Evolutionary conservation across 2,888 invertebrate genomes (phyloP).

Genomic region (Drosophila antonietae): DNA sequence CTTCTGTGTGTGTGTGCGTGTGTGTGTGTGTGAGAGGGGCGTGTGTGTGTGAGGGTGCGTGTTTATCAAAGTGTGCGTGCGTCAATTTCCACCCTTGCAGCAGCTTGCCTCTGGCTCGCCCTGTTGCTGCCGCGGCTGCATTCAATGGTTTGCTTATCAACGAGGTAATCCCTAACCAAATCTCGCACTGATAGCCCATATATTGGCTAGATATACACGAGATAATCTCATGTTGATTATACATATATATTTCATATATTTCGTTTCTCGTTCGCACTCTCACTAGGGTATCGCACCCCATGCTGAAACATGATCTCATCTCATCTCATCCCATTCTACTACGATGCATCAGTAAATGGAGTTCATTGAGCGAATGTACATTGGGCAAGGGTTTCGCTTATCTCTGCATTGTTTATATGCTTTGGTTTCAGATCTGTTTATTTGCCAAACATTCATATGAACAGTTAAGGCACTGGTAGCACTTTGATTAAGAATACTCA

Average conservation of each 20-base stretch:
- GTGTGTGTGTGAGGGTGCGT: conserved; percentile 10
- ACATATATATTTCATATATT: conserved; percentile 12
- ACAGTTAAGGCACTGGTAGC: neutral
- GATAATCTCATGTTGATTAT: conserved; percentile 52
- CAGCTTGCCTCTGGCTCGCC: conserved; percentile 28
- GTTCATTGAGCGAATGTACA: conserved; percentile 2
- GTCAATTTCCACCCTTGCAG: conserved; percentile 48
- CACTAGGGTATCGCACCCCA: neutral
- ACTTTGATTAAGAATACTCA: conserved; percentile 17
- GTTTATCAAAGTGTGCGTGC: conserved; percentile 3
- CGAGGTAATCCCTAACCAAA: conserved; percentile 52
- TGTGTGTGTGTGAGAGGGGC: neutral
- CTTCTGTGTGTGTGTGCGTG: neutral
- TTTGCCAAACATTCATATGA: conserved; percentile 25
- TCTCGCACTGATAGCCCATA: conserved; percentile 45
- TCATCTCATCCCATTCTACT: conserved; percentile 36
- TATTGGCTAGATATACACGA: conserved; percentile 16
- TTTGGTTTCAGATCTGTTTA: conserved; percentile 8
- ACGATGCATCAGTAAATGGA: conserved; percentile 35
- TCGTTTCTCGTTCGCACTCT: neutral
- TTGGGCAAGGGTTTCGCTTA: conserved; percentile 50
- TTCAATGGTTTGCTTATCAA: conserved; percentile 57
- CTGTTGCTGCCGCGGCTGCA: conserved; percentile 35
- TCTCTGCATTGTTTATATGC: conserved; percentile 16
- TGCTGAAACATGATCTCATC: conserved; percentile 64